Evolutionary conservation across 2,113 vertebrate species (phyloP).

Genomic region (Chaetodon auriga): DNA sequence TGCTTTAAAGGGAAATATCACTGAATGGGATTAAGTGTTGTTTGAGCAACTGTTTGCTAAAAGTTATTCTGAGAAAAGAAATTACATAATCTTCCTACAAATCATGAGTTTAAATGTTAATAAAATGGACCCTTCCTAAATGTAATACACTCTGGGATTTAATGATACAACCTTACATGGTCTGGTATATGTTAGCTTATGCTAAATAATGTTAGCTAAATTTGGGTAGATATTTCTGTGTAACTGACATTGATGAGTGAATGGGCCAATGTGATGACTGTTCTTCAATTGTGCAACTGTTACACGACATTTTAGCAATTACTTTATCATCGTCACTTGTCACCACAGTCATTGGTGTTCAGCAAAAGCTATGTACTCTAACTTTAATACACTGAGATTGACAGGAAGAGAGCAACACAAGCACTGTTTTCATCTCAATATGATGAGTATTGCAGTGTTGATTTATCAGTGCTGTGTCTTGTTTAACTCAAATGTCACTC

Average conservation of each 20-base stretch:
- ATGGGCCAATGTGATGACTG: background rate
- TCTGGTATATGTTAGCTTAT: background rate
- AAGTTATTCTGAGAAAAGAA: background rate
- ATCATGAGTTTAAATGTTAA: background rate
- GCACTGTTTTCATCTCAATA: background rate
- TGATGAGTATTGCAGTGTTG: background rate
- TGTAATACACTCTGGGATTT: background rate
- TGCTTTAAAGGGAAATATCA: background rate
- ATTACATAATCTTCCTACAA: background rate
- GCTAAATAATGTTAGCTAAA: background rate
- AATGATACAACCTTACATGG: background rate
- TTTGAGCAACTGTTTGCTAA: background rate
- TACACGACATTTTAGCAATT: background rate
- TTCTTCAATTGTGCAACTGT: background rate
- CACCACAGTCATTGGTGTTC: background rate
- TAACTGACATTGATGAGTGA: background rate
- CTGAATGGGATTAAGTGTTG: background rate
- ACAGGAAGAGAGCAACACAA: too few species aligned
- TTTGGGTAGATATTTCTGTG: background rate
- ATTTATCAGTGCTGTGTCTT: background rate
- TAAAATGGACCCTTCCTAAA: background rate
- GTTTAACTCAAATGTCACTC: conserved; percentile 6
- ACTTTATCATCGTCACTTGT: background rate
- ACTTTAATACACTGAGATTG: background rate
- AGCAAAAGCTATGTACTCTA: background rate